phyloP scores from a whole-genome alignment of 2,797 vertebrate genomes.

The Picus viridis region DNA sequence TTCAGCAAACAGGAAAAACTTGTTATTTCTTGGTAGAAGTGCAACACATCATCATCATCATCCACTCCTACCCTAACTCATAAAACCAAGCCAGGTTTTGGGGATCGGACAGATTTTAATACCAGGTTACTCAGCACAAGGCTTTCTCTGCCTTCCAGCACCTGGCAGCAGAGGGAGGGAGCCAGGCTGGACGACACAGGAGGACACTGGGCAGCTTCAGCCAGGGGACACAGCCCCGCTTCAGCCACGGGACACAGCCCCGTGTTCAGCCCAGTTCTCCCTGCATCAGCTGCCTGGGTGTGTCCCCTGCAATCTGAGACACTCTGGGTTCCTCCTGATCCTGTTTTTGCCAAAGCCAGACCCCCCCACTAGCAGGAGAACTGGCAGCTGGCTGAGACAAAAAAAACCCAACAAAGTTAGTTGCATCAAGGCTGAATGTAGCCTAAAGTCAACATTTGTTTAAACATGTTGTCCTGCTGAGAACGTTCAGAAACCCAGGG shows the following conservation, averaged over 20 bases:
- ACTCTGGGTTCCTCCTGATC: fast-evolving
- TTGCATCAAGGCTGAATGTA: neutral
- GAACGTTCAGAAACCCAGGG: neutral
- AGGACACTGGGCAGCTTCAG: neutral
- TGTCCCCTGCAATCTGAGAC: fast-evolving
- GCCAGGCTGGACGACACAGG: neutral
- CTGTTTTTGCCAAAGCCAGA: neutral
- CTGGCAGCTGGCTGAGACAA: neutral
- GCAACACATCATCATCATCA: fast-evolving
- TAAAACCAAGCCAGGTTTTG: neutral
- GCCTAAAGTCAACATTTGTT: neutral
- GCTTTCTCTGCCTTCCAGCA: fast-evolving
- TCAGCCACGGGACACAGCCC: too few species aligned
- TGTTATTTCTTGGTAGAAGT: neutral
- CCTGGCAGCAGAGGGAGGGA: fast-evolving
- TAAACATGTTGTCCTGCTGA: neutral
- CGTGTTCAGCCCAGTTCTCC: neutral
- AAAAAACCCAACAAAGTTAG: too few species aligned
- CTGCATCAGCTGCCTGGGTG: neutral
- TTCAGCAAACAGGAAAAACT: neutral
- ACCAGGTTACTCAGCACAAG: neutral
- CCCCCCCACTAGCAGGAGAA: neutral
- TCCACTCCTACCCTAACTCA: neutral
- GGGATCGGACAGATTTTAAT: neutral
- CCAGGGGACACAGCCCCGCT: too few species aligned